Conservation (phyloP, 2,888 invertebrate genomes). For the Lobophora halterata region DNA sequence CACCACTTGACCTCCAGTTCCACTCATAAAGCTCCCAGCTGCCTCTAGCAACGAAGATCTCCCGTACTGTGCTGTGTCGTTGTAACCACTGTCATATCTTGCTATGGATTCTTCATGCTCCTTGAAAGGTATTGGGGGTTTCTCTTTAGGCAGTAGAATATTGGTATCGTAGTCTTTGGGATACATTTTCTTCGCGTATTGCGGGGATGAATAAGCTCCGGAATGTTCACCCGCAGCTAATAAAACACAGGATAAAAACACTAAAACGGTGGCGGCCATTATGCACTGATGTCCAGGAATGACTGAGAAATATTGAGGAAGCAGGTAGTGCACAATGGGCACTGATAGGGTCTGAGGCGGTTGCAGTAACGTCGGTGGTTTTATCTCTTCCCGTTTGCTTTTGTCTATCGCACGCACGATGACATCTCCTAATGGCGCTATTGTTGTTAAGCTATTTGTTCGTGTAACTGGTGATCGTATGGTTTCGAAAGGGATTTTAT, state of each 20-base stretch:
- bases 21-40: conserved; percentile 66
- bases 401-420: conserved; percentile 76
- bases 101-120: conserved; percentile 45
- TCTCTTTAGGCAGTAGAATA: conserved; percentile 60
- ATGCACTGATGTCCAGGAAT: too few relatives aligned
- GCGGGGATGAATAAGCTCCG: conserved; percentile 77
- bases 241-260: conserved; percentile 42
- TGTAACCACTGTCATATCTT: conserved; percentile 49
- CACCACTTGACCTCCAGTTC: conserved; percentile 76
- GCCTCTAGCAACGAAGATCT: conserved; percentile 62
- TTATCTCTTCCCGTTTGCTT: conserved; percentile 73
- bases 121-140: conserved; percentile 50
- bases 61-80: conserved; percentile 53
- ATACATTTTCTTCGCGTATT: conserved; percentile 75
- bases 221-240: conserved; percentile 57
- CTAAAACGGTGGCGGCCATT: conserved; percentile 55
- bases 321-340: conserved; percentile 44
- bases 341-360: conserved; percentile 52
- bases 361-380: conserved; percentile 53
- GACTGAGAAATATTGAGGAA: conserved; percentile 47
- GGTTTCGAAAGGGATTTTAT: conserved; percentile 28
- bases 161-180: conserved; percentile 57
- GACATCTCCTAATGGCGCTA: conserved; percentile 72
- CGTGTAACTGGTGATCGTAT: conserved; percentile 19
- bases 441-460: conserved; percentile 60